A percentile compares a stretch with the other conserved stretches of the same genome.
These are phyloP conservation scores for Potamilus streckersoni DNA, from an alignment of 1,140 invertebrate species.

Conservation along the genomic window DNA sequence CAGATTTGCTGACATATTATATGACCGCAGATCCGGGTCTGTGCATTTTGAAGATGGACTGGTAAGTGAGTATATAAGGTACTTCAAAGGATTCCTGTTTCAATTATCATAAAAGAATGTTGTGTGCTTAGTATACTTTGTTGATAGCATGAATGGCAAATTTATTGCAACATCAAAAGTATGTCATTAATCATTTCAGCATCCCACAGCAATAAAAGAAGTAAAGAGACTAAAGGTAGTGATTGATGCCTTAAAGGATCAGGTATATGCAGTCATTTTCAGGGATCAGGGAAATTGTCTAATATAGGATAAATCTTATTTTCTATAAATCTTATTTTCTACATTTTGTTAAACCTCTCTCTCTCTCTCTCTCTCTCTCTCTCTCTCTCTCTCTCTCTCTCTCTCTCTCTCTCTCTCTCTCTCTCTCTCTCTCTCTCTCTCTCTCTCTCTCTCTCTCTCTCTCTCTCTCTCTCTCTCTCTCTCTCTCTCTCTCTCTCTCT, in stretches of 20 bases:
- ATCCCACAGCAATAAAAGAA: slow-evolving; percentile 55
- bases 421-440: too few species aligned
- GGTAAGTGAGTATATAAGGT: too few species aligned
- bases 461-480: too few species aligned
- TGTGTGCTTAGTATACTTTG: slow-evolving; percentile 1
- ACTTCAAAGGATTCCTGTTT: background rate
- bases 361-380: too few species aligned
- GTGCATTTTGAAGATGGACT: too few species aligned
- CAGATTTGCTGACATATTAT: too few species aligned
- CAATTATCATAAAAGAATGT: background rate
- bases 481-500: too few species aligned
- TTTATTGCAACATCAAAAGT: background rate
- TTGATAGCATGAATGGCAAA: slow-evolving; percentile 1
- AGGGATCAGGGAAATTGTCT: background rate
- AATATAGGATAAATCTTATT: background rate
- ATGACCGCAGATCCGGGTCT: too few species aligned
- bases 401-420: too few species aligned
- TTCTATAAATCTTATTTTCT: too few species aligned
- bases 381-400: too few species aligned
- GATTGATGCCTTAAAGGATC: slow-evolving; percentile 53
- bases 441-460: too few species aligned
- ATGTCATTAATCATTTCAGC: slow-evolving; percentile 44
- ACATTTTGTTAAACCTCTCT: background rate
- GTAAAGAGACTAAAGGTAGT: slow-evolving; percentile 57
- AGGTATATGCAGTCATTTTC: slow-evolving; percentile 27